These are phyloP conservation scores for Nicator chloris DNA, from an alignment of 2,113 vertebrate species.

Conservation along the genomic window DNA sequence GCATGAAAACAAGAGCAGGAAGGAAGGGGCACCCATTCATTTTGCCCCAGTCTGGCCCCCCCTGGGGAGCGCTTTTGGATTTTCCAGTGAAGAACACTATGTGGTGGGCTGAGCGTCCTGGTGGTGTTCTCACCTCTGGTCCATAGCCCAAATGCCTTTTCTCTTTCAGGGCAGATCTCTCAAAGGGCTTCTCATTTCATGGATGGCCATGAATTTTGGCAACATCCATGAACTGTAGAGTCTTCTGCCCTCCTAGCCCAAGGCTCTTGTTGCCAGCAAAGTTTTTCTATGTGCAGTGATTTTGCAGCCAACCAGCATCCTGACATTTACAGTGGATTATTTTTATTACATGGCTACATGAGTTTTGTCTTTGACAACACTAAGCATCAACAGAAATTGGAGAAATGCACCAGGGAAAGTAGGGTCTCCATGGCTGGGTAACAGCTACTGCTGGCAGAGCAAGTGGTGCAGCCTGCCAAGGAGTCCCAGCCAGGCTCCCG, in stretches of 20 bases:
- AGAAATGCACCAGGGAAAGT: not conserved
- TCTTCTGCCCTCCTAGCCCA: not conserved
- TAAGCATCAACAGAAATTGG: not conserved
- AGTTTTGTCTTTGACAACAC: not conserved
- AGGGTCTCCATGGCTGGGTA: not conserved
- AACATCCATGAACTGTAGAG: not conserved
- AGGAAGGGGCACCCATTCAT: fast-evolving
- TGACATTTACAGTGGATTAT: not conserved
- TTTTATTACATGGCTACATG: not conserved
- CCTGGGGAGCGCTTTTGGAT: not conserved
- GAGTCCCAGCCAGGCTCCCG: not conserved
- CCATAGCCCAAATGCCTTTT: not conserved
- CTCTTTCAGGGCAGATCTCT: not conserved
- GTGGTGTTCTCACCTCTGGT: not conserved
- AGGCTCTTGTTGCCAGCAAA: not conserved
- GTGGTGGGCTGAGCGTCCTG: not conserved
- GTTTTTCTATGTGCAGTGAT: not conserved
- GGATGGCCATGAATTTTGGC: not conserved
- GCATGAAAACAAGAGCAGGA: not conserved
- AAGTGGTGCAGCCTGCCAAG: not conserved
- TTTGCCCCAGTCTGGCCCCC: not conserved
- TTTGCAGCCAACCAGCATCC: not conserved
- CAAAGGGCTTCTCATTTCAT: not conserved
- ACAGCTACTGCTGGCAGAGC: not conserved
- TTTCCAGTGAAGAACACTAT: not conserved